phyloP scores from a whole-genome alignment of 2,113 vertebrate genomes.

The Gracilinanus agilis region DNA sequence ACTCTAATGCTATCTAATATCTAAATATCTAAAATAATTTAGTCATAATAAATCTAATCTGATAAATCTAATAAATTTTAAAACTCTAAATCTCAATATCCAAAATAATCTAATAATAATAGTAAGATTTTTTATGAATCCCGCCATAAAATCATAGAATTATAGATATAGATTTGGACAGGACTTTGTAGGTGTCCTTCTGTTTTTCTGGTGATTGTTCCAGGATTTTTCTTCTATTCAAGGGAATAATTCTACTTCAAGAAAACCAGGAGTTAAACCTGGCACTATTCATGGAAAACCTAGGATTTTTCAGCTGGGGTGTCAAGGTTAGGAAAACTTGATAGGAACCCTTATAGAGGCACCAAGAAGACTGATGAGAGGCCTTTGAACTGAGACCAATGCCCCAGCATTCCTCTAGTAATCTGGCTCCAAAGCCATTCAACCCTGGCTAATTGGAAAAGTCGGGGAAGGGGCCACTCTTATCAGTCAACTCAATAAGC shows the following conservation, averaged over 20 bases:
- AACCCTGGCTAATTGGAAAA: background rate
- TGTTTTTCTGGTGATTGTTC: background rate
- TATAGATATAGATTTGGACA: too few species aligned
- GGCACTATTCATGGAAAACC: background rate
- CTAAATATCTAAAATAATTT: too few species aligned
- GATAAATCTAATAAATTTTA: too few species aligned
- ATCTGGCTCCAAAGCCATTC: slow-evolving; percentile 4
- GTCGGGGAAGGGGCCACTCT: slow-evolving; percentile 14
- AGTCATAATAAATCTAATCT: too few species aligned
- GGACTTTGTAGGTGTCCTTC: too few species aligned
- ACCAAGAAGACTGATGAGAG: background rate
- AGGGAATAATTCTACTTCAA: slow-evolving; percentile 20
- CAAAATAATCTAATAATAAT: too few species aligned
- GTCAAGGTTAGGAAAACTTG: background rate
- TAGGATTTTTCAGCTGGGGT: background rate
- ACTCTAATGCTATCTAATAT: too few species aligned
- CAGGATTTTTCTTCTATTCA: background rate
- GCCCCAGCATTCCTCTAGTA: background rate
- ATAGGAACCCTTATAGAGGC: background rate
- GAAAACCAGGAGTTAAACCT: slow-evolving; percentile 16
- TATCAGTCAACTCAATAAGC: slow-evolving; percentile 4
- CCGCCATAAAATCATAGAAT: too few species aligned
- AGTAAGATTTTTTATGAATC: too few species aligned
- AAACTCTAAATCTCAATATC: too few species aligned
- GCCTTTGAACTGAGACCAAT: background rate